These are phyloP conservation scores for Calyptomena viridis DNA, from an alignment of 2,113 vertebrate genomes.

Conservation along the genomic window DNA sequence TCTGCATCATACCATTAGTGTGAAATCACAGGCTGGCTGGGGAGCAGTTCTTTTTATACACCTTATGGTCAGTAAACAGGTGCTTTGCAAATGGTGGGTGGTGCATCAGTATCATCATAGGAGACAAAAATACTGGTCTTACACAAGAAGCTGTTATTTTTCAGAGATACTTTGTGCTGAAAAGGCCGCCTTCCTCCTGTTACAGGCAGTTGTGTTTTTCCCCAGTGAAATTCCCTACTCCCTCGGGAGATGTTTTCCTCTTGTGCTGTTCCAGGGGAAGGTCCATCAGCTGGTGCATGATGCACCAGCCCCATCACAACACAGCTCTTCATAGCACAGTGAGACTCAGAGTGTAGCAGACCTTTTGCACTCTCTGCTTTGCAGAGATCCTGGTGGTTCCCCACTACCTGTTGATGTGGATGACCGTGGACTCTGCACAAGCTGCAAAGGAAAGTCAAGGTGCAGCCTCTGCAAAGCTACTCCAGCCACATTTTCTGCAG, in stretches of 20 bases:
- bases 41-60: background rate
- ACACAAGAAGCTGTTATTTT: background rate
- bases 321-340: background rate
- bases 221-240: background rate
- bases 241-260: fast-evolving
- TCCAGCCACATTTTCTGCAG: background rate
- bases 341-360: background rate
- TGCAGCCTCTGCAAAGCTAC: background rate
- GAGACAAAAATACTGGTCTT: background rate
- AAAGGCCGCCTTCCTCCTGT: background rate
- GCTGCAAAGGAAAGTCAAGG: background rate
- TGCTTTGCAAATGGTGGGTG: slow-evolving; percentile 2
- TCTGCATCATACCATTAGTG: background rate
- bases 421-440: background rate
- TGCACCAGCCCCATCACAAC: background rate
- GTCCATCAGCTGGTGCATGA: background rate
- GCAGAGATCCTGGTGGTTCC: background rate
- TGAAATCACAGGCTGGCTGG: background rate
- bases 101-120: background rate
- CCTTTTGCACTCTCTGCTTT: background rate
- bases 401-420: fast-evolving
- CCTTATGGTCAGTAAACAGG: background rate
- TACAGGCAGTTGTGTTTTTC: background rate
- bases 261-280: background rate
- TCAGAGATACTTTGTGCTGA: background rate